Base-by-base conservation (phyloP, 2,113 vertebrate genomes). In the Sclerurus mexicanus region DNA sequence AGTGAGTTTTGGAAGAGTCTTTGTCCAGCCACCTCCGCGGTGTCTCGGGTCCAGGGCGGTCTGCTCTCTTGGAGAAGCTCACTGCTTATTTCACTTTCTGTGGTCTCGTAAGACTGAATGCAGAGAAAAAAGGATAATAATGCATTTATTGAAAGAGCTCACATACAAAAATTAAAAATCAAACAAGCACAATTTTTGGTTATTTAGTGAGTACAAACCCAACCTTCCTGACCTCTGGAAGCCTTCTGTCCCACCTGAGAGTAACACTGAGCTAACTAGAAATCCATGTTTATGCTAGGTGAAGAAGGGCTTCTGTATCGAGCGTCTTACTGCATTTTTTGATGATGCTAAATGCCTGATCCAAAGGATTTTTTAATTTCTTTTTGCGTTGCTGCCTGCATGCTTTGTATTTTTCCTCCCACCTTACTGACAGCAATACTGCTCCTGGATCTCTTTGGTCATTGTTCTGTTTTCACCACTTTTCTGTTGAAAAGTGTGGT, bases 341-440 rank as follows among this genome's bases (percentile, higher is more conserved):
- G 1, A 10, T 47, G 7, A 33, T 62, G 13, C 7, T 28, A 35
- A 60, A 17, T 75, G 16, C 10, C 14, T n/a, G 7, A 46, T 71
- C 37, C 31, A 53, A 62, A 52, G 47, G 8, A 5, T 5, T 14
- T 23, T 40, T 52, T 22, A 10, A 23, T 23, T 58, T 47, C 11
- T 6, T 39, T 42, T 24, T 50, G 20, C 52, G n/a, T 85, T 25
- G 53, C 19, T 60, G 16, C 11, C 28, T 60, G 12, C 14, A 2
- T 52, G 21, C 8, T 3, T n/a, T 56, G 4, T 53, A 2, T 46
- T 33, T 31, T 67, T 7, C 9, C 16, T 13, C 44, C 9, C 25
- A 3, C 15, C 0, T 1, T 64, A 63, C 40, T 62, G 47, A 21
- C 10, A 74, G 33, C 60, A 35, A 0, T 4, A 1, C 47, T 50